These are phyloP conservation scores for Digitonthophagus gazella DNA, from an alignment of 2,888 invertebrate species.

Conservation along the genomic window DNA sequence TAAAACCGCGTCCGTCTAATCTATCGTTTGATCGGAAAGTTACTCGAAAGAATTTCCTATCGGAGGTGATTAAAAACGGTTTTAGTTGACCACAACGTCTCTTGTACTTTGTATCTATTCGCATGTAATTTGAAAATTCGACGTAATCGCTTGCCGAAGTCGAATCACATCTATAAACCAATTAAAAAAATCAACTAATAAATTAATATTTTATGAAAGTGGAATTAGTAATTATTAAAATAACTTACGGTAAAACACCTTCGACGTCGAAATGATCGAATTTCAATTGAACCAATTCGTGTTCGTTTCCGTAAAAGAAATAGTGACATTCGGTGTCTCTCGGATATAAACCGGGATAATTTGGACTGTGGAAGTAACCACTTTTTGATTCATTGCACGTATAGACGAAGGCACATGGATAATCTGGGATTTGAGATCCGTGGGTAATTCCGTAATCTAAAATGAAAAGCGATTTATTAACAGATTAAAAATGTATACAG, in stretches of 20 bases:
- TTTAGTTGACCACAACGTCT: slow-evolving; percentile 84
- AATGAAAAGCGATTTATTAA: too few species aligned
- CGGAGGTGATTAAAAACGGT: slow-evolving; percentile 81
- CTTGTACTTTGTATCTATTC: slow-evolving; percentile 83
- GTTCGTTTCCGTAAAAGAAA: slow-evolving; percentile 78
- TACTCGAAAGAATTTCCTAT: slow-evolving; percentile 90
- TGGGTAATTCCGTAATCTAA: slow-evolving; percentile 86
- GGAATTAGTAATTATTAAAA: not conserved
- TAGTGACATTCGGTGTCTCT: slow-evolving; percentile 89
- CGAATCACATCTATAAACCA: slow-evolving; percentile 76
- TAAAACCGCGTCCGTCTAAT: slow-evolving; percentile 91
- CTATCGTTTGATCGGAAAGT: slow-evolving; percentile 93
- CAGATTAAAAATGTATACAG: not conserved
- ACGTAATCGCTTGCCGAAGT: slow-evolving; percentile 93
- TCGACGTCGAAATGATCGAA: slow-evolving; percentile 93
- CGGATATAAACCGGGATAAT: slow-evolving; percentile 90
- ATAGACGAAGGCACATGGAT: slow-evolving; percentile 85
- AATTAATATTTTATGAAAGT: too few species aligned
- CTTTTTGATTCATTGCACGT: slow-evolving; percentile 77
- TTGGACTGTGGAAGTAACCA: slow-evolving; percentile 84
- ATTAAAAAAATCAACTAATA: too few species aligned
- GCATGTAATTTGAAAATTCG: slow-evolving; percentile 92
- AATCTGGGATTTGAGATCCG: slow-evolving; percentile 72
- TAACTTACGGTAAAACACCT: slow-evolving; percentile 87
- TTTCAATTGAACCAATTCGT: slow-evolving; percentile 77